Base-by-base conservation (phyloP, 1,140 invertebrate genomes). In the Heliconius hewitsoni region DNA sequence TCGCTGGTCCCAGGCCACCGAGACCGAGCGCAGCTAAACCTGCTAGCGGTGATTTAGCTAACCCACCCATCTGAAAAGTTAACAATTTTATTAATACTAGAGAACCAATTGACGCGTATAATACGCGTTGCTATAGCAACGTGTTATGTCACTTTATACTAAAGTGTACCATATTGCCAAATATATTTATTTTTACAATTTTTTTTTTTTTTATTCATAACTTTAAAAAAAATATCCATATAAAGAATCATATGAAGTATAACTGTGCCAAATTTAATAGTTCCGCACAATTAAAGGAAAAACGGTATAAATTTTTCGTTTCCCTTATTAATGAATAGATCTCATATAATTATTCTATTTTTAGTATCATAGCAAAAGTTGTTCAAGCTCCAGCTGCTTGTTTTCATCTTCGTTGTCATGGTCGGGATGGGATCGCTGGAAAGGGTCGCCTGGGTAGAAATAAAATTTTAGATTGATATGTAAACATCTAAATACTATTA, bases 21-120 rank as follows among this genome's bases (percentile, higher is more conserved):
- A 98, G 96, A 79, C 98, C 98, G 76, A 98, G 95, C 73, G 97
- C 97, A 57, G 97, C 97, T 73, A 98, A 95, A 81, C 98, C 97
- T 77, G 98, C 98, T 86, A 98, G 95, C 71, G 98, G 98, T 92
- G 97, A 98, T 91, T 97, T 98, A 83, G 97, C 97, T 85, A 98
- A 95, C 81, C 97, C 97, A 78, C 96, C 96, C 95, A 98, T 97
- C 97, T 98, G 96, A 85, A 97, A 95, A 46, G 9, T 66, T 66
- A 30, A 30, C 11, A 30, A 5, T 30, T 8, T 73, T 75, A 55
- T 78, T 39, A 81, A 73, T 73, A 75, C 42, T 4, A 5, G 13
- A 4, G 16, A 46, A 46, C 3, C 3, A 4, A 46, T 46, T 46
- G 42, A 46, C 11, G 11, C 42, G 13, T 46, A 46, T 46, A 4